Percentiles rank a stretch among this genome's conserved stretches.
These are phyloP conservation scores for Mixornis gularis DNA, from an alignment of 2,113 vertebrate species.

Conservation along the genomic window DNA sequence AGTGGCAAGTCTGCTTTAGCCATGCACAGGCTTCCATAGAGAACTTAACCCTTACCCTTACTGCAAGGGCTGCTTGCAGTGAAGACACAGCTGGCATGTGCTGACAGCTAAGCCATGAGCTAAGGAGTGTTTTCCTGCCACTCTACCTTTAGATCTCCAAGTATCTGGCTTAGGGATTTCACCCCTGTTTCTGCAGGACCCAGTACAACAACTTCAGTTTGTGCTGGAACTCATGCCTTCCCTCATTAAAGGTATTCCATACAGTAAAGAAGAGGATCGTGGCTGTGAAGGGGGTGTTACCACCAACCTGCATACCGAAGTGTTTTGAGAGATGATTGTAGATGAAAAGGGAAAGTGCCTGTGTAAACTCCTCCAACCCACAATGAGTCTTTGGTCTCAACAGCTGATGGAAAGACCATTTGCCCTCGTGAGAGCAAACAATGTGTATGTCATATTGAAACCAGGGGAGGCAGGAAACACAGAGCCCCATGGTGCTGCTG, in stretches of 20 bases:
- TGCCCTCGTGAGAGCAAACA: background rate
- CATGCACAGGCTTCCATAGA: background rate
- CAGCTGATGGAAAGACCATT: background rate
- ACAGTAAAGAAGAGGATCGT: background rate
- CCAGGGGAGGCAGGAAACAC: background rate
- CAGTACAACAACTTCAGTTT: background rate
- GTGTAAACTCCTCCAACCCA: background rate
- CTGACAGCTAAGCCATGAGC: background rate
- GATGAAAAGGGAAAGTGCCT: background rate
- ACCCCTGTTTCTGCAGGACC: background rate
- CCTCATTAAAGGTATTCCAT: background rate
- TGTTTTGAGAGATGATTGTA: background rate
- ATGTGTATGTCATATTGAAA: background rate
- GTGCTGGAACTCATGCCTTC: background rate
- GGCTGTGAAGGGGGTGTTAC: rapidly evolving
- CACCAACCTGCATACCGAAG: background rate
- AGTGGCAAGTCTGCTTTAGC: background rate
- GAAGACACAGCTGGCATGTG: background rate
- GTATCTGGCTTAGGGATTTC: background rate
- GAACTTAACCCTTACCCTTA: background rate
- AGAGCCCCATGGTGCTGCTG: background rate
- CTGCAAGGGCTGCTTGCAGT: background rate
- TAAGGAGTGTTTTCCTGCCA: background rate
- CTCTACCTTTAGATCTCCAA: background rate
- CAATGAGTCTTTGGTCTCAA: background rate